Base-by-base conservation (phyloP, 2,113 vertebrate species). In the Fulica atra region DNA sequence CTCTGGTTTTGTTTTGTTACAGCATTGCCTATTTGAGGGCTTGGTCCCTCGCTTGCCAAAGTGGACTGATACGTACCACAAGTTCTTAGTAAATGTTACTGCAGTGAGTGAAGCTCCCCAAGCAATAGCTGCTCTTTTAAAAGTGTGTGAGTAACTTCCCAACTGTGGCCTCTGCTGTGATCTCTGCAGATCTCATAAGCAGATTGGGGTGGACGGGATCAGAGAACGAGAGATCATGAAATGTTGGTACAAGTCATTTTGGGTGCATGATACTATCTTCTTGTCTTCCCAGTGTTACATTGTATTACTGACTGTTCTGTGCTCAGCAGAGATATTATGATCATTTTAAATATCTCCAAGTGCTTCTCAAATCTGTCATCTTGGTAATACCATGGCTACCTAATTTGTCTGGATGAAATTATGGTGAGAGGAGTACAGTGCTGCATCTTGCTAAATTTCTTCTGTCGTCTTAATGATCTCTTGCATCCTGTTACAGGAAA, bases 171-270 rank as follows among this genome's bases (percentile, higher is more conserved):
- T 3, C 4, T 77, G 54, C 59, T 66, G 2, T 80, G 63, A 86
- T 89, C 64, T 91, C 74, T 33, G 21, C 48, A 71, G 70, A 89
- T 89, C 85, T 83, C 42, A 3, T 93, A 94, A 93, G 90, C 1
- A 1, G 80, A 86, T 95, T 60, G 69, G 38, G n/a, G 31, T 84
- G 64, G 51, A 20, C 4, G 2, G 51, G 53, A 73, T 88, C 68
- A 46, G 44, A 53, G 44, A 93, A 40, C 23, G 33, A 63, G 51
- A 88, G 65, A 86, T 77, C 68, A 4, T 33, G 36, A 79, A 26
- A 26, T 81, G 20, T 33, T 92, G 48, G 11, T 79, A 23, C 56
- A 71, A 90, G 59, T 68, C 0, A 33, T 86, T 92, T 60, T 74
- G 42, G 38, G 29, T 40, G 13, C 1, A 1, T 35, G 26, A 23